Conservation (phyloP, 1,140 invertebrate genomes). For the Lanistes nyassanus region DNA sequence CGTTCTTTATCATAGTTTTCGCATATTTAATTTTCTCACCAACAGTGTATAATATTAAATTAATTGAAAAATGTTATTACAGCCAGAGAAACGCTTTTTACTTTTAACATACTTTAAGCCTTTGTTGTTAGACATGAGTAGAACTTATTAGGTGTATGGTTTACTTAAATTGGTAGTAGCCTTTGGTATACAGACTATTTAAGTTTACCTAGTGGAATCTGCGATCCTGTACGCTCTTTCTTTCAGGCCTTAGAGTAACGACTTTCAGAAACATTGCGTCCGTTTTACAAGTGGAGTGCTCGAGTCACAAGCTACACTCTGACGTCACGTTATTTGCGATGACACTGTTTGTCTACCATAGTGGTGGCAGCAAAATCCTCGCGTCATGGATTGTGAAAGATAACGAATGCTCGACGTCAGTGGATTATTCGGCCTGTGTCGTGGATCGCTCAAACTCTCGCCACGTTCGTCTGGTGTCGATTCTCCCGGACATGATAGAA, state of each 20-base stretch:
- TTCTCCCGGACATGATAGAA: background rate
- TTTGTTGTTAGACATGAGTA: too few relatives aligned
- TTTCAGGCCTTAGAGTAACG: background rate
- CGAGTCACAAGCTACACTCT: background rate
- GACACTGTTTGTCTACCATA: background rate
- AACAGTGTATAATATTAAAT: too few relatives aligned
- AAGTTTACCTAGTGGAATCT: too few relatives aligned
- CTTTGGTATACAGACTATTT: too few relatives aligned
- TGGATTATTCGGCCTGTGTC: background rate
- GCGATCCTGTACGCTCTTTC: too few relatives aligned
- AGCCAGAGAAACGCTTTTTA: too few relatives aligned
- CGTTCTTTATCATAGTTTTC: too few relatives aligned
- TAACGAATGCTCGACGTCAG: background rate
- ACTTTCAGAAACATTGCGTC: background rate
- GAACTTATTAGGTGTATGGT: too few relatives aligned
- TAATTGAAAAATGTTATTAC: too few relatives aligned
- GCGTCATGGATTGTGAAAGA: background rate
- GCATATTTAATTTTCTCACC: too few relatives aligned
- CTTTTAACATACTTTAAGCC: too few relatives aligned
- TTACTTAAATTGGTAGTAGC: too few relatives aligned
- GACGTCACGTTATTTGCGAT: background rate
- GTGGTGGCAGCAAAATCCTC: background rate
- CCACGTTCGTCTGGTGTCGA: background rate
- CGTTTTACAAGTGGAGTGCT: background rate
- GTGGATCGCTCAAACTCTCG: background rate